A percentile compares a stretch with the other conserved stretches of the same genome.
Conservation (phyloP, 2,113 vertebrate genomes). For the Oreochromis spilurus region DNA sequence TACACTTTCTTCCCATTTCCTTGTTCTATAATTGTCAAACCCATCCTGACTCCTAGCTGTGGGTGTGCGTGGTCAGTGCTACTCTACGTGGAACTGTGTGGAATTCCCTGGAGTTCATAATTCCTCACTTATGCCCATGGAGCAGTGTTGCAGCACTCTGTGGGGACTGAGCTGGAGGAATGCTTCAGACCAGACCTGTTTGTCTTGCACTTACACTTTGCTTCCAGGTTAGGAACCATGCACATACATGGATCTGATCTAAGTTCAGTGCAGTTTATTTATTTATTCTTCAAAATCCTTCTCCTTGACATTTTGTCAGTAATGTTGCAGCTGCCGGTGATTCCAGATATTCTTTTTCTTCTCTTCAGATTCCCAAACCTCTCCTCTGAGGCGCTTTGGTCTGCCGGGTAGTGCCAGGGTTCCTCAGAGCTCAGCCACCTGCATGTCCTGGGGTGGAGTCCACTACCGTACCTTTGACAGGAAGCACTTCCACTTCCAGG, state of each 20-base stretch:
- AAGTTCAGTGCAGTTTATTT: neutral
- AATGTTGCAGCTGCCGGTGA: neutral
- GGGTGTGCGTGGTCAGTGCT: constrained; percentile 75
- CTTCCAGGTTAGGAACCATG: constrained; percentile 60
- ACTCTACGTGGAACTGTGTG: constrained; percentile 77
- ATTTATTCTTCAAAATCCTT: neutral
- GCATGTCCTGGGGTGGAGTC: constrained; percentile 82
- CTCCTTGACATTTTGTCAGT: neutral
- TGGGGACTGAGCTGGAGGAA: constrained; percentile 87
- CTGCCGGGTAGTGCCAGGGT: constrained; percentile 48
- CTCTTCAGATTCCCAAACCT: constrained; percentile 55
- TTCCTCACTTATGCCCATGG: constrained; percentile 71
- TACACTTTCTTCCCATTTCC: accelerated
- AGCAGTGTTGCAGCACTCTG: constrained; percentile 79
- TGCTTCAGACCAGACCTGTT: constrained; percentile 68
- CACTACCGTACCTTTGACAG: constrained; percentile 84
- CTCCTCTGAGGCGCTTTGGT: constrained; percentile 62
- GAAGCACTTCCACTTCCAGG: constrained; percentile 81
- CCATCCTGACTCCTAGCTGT: constrained; percentile 12
- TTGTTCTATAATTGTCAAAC: neutral
- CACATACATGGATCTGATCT: neutral
- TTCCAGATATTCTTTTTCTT: neutral
- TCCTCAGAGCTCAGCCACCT: constrained; percentile 71
- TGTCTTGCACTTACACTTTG: constrained; percentile 75
- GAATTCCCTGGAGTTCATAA: constrained; percentile 61